phyloP scores from a whole-genome alignment of 1,140 invertebrate species.

The Eulimnadia texana region DNA sequence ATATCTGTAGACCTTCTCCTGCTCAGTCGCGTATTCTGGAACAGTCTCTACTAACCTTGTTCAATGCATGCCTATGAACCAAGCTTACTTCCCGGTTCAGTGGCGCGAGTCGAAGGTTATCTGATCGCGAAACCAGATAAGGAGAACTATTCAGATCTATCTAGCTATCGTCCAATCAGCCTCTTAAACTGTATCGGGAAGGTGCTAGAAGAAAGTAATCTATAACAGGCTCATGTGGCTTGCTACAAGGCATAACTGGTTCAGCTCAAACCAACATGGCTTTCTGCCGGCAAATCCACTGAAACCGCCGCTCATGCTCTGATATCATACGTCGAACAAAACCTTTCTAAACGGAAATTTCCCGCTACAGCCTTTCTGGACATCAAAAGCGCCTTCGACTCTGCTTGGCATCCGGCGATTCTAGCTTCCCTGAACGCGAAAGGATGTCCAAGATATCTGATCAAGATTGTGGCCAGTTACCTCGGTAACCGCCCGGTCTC shows the following conservation, averaged over 20 bases:
- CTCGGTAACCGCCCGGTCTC: not conserved
- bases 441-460: not conserved
- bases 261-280: not conserved
- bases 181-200: not conserved
- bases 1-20: slow-evolving; percentile 26
- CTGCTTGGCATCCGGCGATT: not conserved
- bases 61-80: slow-evolving; percentile 17
- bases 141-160: not conserved
- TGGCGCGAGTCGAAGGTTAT: slow-evolving; percentile 17
- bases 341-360: slow-evolving; percentile 20
- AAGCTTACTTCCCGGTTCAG: slow-evolving; percentile 13
- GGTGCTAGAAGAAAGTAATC: not conserved
- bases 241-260: not conserved
- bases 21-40: slow-evolving; percentile 24
- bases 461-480: not conserved
- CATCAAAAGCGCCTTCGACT: slow-evolving; percentile 8
- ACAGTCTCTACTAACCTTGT: slow-evolving; percentile 21
- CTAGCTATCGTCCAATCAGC: not conserved
- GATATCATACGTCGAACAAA: not conserved
- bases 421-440: not conserved
- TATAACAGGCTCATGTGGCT: not conserved
- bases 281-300: not conserved
- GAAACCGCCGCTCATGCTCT: slow-evolving; percentile 4
- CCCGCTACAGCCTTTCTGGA: slow-evolving; percentile 24
- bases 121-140: not conserved